Conservation (phyloP, 2,113 vertebrate genomes). For the Tychaedon coryphoeus region DNA sequence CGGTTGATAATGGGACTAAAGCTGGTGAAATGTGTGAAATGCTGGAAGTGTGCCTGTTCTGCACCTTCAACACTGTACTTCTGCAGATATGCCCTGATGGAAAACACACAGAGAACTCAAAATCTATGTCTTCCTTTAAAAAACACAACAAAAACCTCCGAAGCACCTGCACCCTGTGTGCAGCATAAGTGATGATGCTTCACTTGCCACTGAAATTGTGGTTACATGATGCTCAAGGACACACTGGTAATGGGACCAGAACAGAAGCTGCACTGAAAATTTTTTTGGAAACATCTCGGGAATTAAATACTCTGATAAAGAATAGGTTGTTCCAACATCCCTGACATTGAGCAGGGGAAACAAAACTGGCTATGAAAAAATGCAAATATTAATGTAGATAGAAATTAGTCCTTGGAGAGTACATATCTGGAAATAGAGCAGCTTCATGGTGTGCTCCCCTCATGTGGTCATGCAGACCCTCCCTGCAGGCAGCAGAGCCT, state of each 20-base stretch:
- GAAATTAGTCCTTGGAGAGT: not conserved
- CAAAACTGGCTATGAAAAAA: not conserved
- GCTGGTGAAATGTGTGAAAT: not conserved
- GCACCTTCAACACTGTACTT: not conserved
- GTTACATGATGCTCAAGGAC: not conserved
- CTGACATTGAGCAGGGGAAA: fast-evolving
- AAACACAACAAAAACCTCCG: not conserved
- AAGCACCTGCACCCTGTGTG: not conserved
- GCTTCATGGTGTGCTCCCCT: not conserved
- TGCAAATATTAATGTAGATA: not conserved
- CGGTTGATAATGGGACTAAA: not conserved
- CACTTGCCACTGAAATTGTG: fast-evolving
- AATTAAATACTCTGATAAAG: not conserved
- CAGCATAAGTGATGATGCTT: not conserved
- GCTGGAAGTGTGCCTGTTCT: not conserved
- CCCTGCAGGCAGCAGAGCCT: not conserved
- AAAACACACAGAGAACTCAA: not conserved
- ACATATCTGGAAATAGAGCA: not conserved
- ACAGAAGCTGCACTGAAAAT: not conserved
- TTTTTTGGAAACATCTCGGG: not conserved
- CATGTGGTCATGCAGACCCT: fast-evolving
- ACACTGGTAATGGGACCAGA: no score
- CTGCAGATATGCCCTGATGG: not conserved
- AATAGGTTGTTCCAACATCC: fast-evolving
- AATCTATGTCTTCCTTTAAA: not conserved